Base-by-base conservation (phyloP, 2,113 vertebrate genomes). In the Ibidorhyncha struthersii region DNA sequence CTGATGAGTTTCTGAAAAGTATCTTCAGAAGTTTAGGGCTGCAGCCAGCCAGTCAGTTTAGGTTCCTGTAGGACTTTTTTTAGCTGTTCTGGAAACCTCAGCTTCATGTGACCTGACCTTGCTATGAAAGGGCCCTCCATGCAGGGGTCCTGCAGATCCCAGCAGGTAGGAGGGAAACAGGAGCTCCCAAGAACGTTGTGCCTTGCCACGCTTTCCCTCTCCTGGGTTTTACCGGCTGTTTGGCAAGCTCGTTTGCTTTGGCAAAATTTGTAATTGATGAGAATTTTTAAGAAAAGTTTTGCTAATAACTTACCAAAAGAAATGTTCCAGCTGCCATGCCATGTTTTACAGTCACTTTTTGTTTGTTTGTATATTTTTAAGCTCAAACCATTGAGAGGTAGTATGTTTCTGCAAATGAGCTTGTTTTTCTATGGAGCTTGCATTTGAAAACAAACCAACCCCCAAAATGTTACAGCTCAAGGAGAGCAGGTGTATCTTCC, bases 191-290 rank as follows among this genome's bases (percentile, higher is more conserved):
- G 11, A 45, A 74, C 23, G 11, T 61, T 20, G n/a, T 22, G 18
- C 21, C 18, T 47, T 80, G 30, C 23, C 34, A 40, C 0, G 0
- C 29, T 71, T 59, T 52, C 55, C 34, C 34, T 56, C 32, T 43
- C 27, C 12, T 23, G 22, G 5, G 12, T 45, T 88, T 88, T 73
- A 65, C 43, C 58, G n/a, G 36, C 18, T 23, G 20, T 74, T 58
- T 41, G 45, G 45, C n/a, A 84, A 89, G 19, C n/a, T 72, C 50
- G 23, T 78, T 89, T 88, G 55, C 69, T 87, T 89, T 93, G 55
- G 36, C n/a, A 55, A 61, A 70, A 40, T 8, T 63, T 50, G 36
- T 43, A 92, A 82, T 7, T 13, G 8, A 47, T 58, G 32, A 79
- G 25, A 36, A 16, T 56, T 90, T 82, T 56, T 22, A 14, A 50